Evolutionary conservation across 1,140 invertebrate genomes (phyloP), one percentile per base, ranked within the genome.

Genomic region (Mylabris phalerata): DNA sequence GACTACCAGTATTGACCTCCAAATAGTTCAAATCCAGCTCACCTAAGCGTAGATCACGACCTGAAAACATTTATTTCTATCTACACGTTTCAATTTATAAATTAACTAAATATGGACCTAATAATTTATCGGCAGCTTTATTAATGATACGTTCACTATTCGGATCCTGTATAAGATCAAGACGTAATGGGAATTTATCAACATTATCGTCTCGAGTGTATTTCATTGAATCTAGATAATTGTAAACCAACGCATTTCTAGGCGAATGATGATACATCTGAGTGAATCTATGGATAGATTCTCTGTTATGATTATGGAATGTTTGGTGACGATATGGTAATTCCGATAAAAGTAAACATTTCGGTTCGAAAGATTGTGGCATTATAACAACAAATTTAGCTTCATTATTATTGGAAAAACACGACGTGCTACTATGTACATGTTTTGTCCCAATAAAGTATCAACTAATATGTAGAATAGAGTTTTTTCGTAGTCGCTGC

Each of bases 341-440:
- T 19, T 54, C 32, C 7, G 40, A 52, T 11, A 60, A 27, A 19
- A 57, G 32, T 7, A 61, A 61, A 55, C 60, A 61, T 61, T 55
- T 56, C 3, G 59, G 55, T 9, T 55, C 9, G 11, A 55, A 60
- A 19, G 19, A 19, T 52, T 51, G 40, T 19, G 65, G 65, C 25
- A 64, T 60, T 9, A 66, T 39, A 19, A 50, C 62, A 19, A 56
- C 57, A 52, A 55, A 64, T 39, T 55, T 66, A 9, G 62, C 55
- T 9, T 60, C 55, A 32, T 9, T 41, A 39, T 64, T 59, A n/a
- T 27, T 50, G 11, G 59, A 56, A 27, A 60, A 4, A 64, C 60
- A 9, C 62, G 58, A 50, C 58, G 54, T 5, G 54, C 48, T 3
- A 66, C 19, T 1, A 19, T 19, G 19, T 19, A 19, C 19, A 19